Evolutionary conservation across 2,888 invertebrate genomes (phyloP).

Genomic region (Trichogramma evanescens): DNA sequence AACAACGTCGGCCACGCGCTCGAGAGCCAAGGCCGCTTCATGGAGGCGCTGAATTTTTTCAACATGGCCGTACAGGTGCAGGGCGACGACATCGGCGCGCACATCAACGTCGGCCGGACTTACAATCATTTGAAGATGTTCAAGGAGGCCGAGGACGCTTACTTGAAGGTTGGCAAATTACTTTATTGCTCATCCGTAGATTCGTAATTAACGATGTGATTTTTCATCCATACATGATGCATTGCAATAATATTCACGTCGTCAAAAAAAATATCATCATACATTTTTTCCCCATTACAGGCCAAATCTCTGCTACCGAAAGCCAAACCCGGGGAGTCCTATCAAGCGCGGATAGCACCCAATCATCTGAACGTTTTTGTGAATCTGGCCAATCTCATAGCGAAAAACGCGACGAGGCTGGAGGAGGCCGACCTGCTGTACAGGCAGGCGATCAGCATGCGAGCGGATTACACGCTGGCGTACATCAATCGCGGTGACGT

Average conservation of each 20-base stretch:
- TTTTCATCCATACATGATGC: background rate
- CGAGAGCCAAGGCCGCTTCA: conserved; percentile 64
- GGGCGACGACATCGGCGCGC: conserved; percentile 92
- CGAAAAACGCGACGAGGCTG: conserved; percentile 82
- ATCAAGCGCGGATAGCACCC: conserved; percentile 91
- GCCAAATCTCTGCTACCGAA: conserved; percentile 85
- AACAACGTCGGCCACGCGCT: conserved; percentile 96
- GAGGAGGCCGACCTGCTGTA: conserved; percentile 93
- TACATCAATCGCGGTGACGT: conserved; percentile 97
- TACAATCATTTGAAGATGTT: conserved; percentile 85
- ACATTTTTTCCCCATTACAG: conserved; percentile 33
- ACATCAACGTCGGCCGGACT: conserved; percentile 93
- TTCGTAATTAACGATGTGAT: background rate
- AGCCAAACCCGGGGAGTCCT: conserved; percentile 87
- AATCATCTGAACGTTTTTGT: conserved; percentile 94
- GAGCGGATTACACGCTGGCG: conserved; percentile 91
- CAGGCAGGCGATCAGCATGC: conserved; percentile 93
- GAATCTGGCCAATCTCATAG: conserved; percentile 89
- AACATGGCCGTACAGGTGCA: conserved; percentile 88
- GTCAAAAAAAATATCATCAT: background rate
- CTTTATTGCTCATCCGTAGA: background rate
- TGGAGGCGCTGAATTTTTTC: conserved; percentile 83
- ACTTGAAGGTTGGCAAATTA: conserved; percentile 57
- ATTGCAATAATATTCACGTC: background rate
- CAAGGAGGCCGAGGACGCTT: conserved; percentile 87